phyloP scores from a whole-genome alignment of 1,140 invertebrate genomes.

The Pogonomyrmex barbatus region DNA sequence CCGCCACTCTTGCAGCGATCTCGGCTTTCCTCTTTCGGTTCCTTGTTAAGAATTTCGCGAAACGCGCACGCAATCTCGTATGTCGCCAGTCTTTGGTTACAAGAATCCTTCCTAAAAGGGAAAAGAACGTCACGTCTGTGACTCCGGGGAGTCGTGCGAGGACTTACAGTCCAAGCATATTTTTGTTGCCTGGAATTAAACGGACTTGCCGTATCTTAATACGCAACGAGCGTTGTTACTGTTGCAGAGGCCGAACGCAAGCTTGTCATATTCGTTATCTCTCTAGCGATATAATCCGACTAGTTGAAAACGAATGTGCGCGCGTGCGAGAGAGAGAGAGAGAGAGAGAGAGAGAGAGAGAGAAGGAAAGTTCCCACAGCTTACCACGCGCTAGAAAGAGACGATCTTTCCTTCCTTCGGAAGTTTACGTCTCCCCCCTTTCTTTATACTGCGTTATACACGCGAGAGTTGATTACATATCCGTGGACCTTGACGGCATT shows the following conservation, averaged over 20 bases:
- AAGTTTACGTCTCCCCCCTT: constrained; percentile 23
- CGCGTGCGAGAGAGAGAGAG: constrained; percentile 43
- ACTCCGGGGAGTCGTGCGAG: not conserved
- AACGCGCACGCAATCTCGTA: constrained; percentile 61
- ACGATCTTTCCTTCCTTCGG: constrained; percentile 38
- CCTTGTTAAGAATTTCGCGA: constrained; percentile 65
- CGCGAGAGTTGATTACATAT: constrained; percentile 43
- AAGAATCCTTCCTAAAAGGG: constrained; percentile 61
- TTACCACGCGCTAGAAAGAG: constrained; percentile 42
- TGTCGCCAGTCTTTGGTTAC: constrained; percentile 55
- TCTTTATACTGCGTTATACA: constrained; percentile 31
- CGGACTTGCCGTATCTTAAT: constrained; percentile 48
- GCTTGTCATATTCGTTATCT: constrained; percentile 57
- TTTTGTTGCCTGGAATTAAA: constrained; percentile 54
- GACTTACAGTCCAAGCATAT: not conserved
- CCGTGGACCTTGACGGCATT: constrained; percentile 24
- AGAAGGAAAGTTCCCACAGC: constrained; percentile 63
- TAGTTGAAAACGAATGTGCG: constrained; percentile 24
- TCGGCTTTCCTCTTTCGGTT: constrained; percentile 56
- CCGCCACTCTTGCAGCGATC: constrained; percentile 25
- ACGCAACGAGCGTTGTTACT: constrained; percentile 31
- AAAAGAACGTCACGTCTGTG: constrained; percentile 51
- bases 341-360: not conserved
- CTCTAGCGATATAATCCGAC: constrained; percentile 50
- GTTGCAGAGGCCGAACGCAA: not conserved